Base-by-base conservation (phyloP, 2,113 vertebrate genomes). In the Grus americana region DNA sequence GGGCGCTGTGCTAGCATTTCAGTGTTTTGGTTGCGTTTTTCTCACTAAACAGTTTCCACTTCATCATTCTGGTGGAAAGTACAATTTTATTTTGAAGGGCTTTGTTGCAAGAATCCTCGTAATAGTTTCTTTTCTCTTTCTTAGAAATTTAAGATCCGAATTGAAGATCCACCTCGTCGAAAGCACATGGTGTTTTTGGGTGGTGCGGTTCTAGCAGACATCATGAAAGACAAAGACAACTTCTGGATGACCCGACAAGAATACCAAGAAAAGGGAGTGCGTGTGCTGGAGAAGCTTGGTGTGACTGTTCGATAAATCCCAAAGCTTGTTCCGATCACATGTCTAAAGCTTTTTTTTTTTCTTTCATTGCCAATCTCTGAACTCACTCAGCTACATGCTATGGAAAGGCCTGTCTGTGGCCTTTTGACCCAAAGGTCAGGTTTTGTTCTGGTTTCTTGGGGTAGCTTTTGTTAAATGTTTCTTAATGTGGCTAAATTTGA, bases 181-280 rank as follows among this genome's bases (percentile, higher is more conserved):
- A 99, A 99, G 98, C 99, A 99, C 98, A 99, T 99, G 99, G 99
- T 99, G 90, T 99, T 99, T 95, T 97, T 99, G 96, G 99, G 99
- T 4, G 99, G 99, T 1, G 99, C 99, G 0, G 99, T 99, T 73
- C 98, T 99, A 63, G 99, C 99, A 19, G 99, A 99, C 98, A 99
- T 99, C 98, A 99, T 99, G 99, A 99, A 99, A 98, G 99, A 99
- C 98, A 99, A 99, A 98, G 99, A 99, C 98, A 99, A 99, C 99
- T 99, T 99, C 98, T 99, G 99, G 99, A 99, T 99, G 98, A 99
- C 99, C 92, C 98, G 99, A 65, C 98, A 99, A 97, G 99, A 99
- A 95, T 99, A 99, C 98, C 98, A 99, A 95, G 99, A 99, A 95
- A 99, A 99, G 97, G 99, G 99, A 62, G 98, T 99, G 70, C 99